Evolutionary conservation across 2,888 invertebrate genomes (phyloP).

Genomic region (Diarsia brunnea): DNA sequence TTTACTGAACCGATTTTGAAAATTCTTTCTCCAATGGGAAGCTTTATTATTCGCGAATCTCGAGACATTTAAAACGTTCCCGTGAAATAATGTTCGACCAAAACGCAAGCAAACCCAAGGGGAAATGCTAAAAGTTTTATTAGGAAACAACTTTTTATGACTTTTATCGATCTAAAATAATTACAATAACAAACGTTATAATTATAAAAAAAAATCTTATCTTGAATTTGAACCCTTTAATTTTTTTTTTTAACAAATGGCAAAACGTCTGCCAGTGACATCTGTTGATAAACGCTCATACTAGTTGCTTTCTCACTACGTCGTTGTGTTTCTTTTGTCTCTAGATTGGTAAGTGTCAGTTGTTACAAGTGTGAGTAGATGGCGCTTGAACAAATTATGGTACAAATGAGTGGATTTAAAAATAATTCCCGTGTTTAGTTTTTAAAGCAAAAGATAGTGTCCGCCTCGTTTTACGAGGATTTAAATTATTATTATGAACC

Average conservation of each 20-base stretch:
- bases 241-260: not conserved
- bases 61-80: no score
- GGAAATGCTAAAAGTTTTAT: no score
- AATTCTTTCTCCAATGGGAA: no score
- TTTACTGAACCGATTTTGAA: no score
- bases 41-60: no score
- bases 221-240: not conserved
- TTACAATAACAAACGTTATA: no score
- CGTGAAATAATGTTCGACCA: no score
- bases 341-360: no score
- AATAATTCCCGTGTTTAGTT: not conserved
- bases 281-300: constrained; percentile 11
- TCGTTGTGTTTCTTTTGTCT: not conserved
- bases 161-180: not conserved
- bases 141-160: not conserved
- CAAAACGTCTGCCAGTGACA: constrained; percentile 24
- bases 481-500: not conserved
- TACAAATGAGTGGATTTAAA: not conserved
- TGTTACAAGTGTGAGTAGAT: constrained; percentile 24
- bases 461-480: not conserved
- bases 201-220: no score
- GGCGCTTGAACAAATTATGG: constrained; percentile 22
- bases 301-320: not conserved
- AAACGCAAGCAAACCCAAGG: no score
- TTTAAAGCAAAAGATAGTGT: not conserved